phyloP scores from a whole-genome alignment of 2,113 vertebrate genomes.

The Seriola dumerili region DNA sequence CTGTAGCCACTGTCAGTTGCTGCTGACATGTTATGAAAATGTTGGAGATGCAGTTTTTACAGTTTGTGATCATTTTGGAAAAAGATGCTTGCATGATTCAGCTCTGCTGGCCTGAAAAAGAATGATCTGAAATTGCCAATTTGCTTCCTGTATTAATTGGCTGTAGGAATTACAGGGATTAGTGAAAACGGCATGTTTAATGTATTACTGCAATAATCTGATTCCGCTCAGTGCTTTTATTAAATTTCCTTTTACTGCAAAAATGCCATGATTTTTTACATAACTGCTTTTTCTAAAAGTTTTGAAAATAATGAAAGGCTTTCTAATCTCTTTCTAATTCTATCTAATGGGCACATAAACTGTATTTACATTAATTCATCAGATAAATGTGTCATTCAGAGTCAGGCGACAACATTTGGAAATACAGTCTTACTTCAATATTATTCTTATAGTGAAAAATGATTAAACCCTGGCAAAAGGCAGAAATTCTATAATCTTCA shows the following conservation, averaged over 20 bases:
- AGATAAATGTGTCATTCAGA: not conserved
- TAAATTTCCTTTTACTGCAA: not conserved
- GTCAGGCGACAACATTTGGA: not conserved
- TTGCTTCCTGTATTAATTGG: conserved; percentile 13
- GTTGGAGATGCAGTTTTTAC: not conserved
- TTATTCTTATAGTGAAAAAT: not conserved
- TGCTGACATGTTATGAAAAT: not conserved
- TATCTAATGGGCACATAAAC: not conserved
- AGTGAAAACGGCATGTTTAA: not conserved
- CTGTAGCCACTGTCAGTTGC: not conserved
- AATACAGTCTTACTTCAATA: not conserved
- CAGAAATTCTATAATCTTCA: not conserved
- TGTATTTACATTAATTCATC: not conserved
- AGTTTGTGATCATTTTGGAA: not conserved
- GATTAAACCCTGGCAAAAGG: not conserved
- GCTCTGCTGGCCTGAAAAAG: not conserved
- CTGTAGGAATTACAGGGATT: not conserved
- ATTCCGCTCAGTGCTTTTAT: not conserved
- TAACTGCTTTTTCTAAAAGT: not conserved
- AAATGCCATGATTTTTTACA: not conserved
- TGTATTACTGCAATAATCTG: conserved; percentile 12
- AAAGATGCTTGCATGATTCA: not conserved
- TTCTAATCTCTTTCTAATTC: not conserved
- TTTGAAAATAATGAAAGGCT: not conserved
- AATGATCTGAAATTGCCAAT: not conserved